A percentile compares a stretch with the other conserved stretches of the same genome.
phyloP scores from a whole-genome alignment of 2,113 vertebrate species.

The Uria lomvia region DNA sequence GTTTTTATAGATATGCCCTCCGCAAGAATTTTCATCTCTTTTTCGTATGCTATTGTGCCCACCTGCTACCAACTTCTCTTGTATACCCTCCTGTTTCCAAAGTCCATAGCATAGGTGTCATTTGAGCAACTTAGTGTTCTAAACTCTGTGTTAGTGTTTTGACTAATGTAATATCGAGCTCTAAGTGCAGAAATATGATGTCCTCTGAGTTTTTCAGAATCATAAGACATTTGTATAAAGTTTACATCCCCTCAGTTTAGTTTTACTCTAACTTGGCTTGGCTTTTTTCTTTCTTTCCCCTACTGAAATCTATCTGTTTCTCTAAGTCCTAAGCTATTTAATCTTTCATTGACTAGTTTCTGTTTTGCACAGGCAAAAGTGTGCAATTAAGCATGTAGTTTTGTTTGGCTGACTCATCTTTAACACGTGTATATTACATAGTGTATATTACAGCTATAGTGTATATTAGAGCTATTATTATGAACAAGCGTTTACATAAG shows the following conservation, averaged over 20 bases:
- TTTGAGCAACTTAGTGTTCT: background rate
- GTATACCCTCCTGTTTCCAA: background rate
- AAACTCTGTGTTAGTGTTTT: background rate
- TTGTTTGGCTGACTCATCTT: background rate
- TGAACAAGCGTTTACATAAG: background rate
- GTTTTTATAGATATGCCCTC: background rate
- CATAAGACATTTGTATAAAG: background rate
- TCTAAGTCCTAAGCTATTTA: background rate
- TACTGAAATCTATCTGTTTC: background rate
- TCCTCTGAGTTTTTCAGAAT: background rate
- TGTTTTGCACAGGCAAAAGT: background rate
- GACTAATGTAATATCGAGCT: background rate
- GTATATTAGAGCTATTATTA: background rate
- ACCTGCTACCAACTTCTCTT: fast-evolving
- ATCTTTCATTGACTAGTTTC: background rate
- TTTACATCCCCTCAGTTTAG: background rate
- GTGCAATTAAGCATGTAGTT: background rate
- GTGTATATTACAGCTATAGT: background rate
- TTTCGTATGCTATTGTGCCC: background rate
- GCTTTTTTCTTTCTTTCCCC: background rate
- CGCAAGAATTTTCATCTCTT: background rate
- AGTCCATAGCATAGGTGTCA: background rate
- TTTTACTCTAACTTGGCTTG: background rate
- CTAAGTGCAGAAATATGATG: background rate
- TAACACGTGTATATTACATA: background rate